Evolutionary conservation across 2,888 invertebrate genomes (phyloP), one percentile per base, ranked within the genome.

Genomic region (Torymus auratus): DNA sequence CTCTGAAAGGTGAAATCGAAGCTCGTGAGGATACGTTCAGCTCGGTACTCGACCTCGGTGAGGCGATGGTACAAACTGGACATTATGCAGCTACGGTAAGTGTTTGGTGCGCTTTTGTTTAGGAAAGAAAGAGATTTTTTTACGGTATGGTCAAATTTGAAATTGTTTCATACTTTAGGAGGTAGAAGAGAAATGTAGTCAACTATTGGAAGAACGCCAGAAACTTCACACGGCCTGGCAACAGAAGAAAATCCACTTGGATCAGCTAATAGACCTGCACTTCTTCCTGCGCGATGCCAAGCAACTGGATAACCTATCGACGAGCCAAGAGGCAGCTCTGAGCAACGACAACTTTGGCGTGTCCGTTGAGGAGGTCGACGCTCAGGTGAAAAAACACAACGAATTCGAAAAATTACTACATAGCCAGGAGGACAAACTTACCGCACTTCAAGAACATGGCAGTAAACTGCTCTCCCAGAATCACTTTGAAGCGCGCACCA

Each of bases 251-350:
- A 95, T 97, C 69, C 95, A 96, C 87, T 91, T 98, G 61, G 97
- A 97, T 89, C 97, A 98, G 90, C 93, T 97, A 82, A 96, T 97
- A 83, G 98, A 98, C 91, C 93, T 98, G 86, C 98, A 98, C 91
- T 96, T 97, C 91, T 99, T 99, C 94, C 91, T 98, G 83, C 93
- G 98, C 2, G 99, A 99, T 91, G 97, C 97, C 14, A 97, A 97
- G 88, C 96, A 97, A 90, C 94, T 99, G 81, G 96, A 98, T 88
- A 96, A 97, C 83, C 93, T 96, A 14, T 96, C 97, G 82, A 95
- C 95, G 14, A 94, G 96, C 0, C 98, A 99, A 91, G 98, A 98
- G 88, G 96, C 95, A 0, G 94, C 95, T 0, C 89, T 96, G 0
- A 93, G 93, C 90, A 94, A 94, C 77, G 93, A 94, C 0, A 95